Evolutionary conservation across 2,113 vertebrate species (phyloP), one percentile per base, ranked within the genome.

Genomic region (Rhea americana): DNA sequence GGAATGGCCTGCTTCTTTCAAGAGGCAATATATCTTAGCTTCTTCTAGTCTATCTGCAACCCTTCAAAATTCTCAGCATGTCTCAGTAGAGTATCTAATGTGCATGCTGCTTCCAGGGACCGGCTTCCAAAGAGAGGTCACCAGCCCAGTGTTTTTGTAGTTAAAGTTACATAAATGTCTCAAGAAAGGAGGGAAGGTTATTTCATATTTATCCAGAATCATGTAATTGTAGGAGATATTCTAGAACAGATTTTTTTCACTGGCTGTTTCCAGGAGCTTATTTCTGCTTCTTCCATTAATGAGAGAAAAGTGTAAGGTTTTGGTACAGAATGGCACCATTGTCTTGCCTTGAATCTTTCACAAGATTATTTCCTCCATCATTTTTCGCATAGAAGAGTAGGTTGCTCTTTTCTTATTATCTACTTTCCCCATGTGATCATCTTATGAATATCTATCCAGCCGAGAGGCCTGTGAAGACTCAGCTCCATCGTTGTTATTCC

Each of bases 1-100:
- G 83, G 84, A 92, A 87, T 78, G 79, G 72, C n/a, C 78, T 86
- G 83, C 45, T 94, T 96, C 48, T 78, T 65, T 93, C 85, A 83
- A 89, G 90, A 88, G 81, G 92, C 83, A 78, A 35, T 47, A 55
- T 68, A 83, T 93, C 81, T 91, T n/a, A 61, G 50, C 93, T 96
- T 39, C 41, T 53, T 91, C 47, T 79, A 15, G n/a, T 85, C 48
- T 82, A n/a, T 39, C 41, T 77, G 55, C 66, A 90, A 65, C 58
- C 41, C 51, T 93, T 95, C 5, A 5, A 58, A 73, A 91, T 90
- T 88, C 81, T 83, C 73, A 82, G 19, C 53, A 67, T 90, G 37
- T 89, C 65, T 93, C 77, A 79, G 61, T 47, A 75, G 20, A 73
- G 51, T 63, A 75, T 47, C 39, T 79, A 81, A 68, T 82, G 67